These are phyloP conservation scores for Polydrusus pterygomalis DNA, from an alignment of 2,888 invertebrate species.

Conservation along the genomic window DNA sequence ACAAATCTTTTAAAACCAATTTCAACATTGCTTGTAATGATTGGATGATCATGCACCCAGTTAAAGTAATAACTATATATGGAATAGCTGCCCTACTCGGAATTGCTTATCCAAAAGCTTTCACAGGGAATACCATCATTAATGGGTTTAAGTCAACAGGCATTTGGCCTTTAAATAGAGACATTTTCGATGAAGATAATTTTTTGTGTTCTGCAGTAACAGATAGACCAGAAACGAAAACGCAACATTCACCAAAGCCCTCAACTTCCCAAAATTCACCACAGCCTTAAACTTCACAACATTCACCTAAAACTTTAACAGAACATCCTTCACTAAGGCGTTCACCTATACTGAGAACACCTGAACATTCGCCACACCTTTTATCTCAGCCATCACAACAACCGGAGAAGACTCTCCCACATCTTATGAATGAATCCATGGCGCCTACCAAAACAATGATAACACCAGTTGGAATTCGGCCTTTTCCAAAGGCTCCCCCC, in stretches of 20 bases:
- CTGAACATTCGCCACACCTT: conserved; percentile 5
- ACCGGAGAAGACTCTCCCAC: conserved; percentile 1
- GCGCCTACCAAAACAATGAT: conserved; percentile 1
- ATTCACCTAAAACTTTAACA: conserved; percentile 19
- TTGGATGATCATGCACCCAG: conserved; percentile 41
- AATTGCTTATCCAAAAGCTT: conserved; percentile 44
- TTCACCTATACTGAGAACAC: conserved; percentile 16
- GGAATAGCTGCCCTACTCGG: conserved; percentile 40
- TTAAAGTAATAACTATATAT: conserved; percentile 39
- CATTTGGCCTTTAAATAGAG: conserved; percentile 44
- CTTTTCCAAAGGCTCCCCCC: conserved; percentile 30
- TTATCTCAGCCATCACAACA: conserved; percentile 5
- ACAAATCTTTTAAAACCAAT: conserved; percentile 50
- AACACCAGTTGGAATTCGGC: conserved; percentile 23
- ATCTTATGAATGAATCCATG: conserved; percentile 1
- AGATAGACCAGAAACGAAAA: conserved; percentile 23
- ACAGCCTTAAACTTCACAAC: conserved; percentile 10
- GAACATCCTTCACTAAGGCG: conserved; percentile 18
- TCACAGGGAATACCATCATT: conserved; percentile 42
- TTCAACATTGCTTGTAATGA: conserved; percentile 43
- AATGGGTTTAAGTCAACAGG: conserved; percentile 44
- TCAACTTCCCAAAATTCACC: conserved; percentile 25
- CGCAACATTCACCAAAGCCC: conserved; percentile 24
- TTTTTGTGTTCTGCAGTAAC: conserved; percentile 45
- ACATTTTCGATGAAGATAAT: conserved; percentile 43